Evolutionary conservation across 2,888 invertebrate species (phyloP).

Genomic region (Lasioglossum calceatum): DNA sequence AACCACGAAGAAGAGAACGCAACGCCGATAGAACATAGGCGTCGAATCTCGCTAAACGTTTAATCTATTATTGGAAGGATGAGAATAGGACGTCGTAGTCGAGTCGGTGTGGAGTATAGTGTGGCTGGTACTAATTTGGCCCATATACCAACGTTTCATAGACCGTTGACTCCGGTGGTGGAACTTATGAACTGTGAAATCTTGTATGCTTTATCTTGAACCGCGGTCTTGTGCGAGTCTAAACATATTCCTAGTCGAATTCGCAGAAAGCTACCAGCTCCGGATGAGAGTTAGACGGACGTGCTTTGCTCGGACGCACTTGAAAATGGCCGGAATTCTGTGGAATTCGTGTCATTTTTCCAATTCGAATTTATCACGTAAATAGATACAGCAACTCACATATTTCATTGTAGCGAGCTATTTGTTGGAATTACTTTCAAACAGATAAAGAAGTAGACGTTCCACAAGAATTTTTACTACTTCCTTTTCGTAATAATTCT

Average conservation of each 20-base stretch:
- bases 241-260: background rate
- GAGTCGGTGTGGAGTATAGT: constrained; percentile 42
- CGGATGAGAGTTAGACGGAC: constrained; percentile 1
- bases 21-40: constrained; percentile 46
- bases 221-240: background rate
- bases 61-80: constrained; percentile 71
- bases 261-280: constrained; percentile 14
- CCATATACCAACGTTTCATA: constrained; percentile 67
- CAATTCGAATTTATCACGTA: background rate
- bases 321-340: background rate
- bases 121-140: constrained; percentile 60
- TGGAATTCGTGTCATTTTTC: background rate
- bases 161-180: constrained; percentile 58
- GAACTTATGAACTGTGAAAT: constrained; percentile 55
- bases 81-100: constrained; percentile 62
- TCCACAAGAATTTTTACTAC: background rate
- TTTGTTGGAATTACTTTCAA: background rate
- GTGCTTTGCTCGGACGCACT: background rate
- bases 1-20: constrained; percentile 18
- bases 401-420: background rate
- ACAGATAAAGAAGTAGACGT: background rate
- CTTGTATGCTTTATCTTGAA: constrained; percentile 43
- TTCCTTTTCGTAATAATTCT: background rate
- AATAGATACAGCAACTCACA: background rate
- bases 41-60: constrained; percentile 66